Conservation (phyloP, 2,888 invertebrate species). For the Mellilla xanthometata region DNA sequence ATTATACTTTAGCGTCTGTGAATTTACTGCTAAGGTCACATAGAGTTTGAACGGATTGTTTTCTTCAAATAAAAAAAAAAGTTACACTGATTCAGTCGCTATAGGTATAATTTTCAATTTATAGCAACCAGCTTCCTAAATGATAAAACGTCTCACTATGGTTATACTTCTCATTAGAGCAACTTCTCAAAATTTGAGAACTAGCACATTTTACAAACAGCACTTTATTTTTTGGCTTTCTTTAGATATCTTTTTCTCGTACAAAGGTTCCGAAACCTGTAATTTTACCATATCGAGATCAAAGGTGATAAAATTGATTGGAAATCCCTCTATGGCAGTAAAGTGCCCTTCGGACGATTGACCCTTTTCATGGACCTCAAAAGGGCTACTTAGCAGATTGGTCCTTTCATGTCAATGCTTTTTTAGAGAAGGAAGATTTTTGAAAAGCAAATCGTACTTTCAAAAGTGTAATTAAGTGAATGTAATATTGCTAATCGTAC, state of each 20-base stretch:
- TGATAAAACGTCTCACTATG: background rate
- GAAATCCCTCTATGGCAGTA: conserved; percentile 38
- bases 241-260: conserved; percentile 4
- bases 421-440: conserved; percentile 40
- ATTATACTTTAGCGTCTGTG: no score
- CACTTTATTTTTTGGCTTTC: background rate
- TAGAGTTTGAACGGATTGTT: no score
- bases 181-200: background rate
- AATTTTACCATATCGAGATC: conserved; percentile 46
- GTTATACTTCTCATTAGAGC: background rate
- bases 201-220: background rate
- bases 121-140: no score
- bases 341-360: conserved; percentile 54
- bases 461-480: no score
- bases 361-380: conserved; percentile 56
- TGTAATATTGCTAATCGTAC: no score
- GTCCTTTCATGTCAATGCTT: conserved; percentile 67
- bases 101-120: no score
- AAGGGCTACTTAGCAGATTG: conserved; percentile 71
- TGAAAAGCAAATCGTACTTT: conserved; percentile 10
- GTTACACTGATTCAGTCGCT: no score
- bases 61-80: no score
- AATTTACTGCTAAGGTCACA: no score
- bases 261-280: conserved; percentile 16
- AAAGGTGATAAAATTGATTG: conserved; percentile 61